phyloP scores from a whole-genome alignment of 2,797 vertebrate species.

The Yasuhikotakia modesta region DNA sequence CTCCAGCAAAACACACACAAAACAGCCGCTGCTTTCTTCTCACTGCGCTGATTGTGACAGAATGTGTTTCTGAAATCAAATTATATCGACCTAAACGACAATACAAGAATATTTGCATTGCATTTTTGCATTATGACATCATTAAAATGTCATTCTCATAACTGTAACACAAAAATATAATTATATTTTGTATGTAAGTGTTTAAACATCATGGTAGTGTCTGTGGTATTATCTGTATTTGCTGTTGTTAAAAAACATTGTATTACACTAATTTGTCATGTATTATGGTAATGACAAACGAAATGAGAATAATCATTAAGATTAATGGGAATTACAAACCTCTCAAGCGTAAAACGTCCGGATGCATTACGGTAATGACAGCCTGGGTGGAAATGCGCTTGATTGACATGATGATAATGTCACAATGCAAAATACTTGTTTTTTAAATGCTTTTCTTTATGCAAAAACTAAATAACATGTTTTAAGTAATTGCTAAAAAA shows the following conservation, averaged over 20 bases:
- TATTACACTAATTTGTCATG: neutral
- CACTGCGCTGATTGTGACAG: neutral
- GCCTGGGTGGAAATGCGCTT: too few relatives aligned
- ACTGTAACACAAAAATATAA: too few relatives aligned
- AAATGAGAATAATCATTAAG: neutral
- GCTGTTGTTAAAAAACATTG: neutral
- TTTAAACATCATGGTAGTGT: neutral
- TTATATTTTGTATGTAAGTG: neutral
- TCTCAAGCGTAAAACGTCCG: neutral
- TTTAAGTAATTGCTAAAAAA: neutral
- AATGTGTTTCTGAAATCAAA: conserved; percentile 11
- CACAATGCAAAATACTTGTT: neutral
- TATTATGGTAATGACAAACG: neutral
- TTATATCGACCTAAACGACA: too few relatives aligned
- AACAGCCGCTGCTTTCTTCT: conserved; percentile 34
- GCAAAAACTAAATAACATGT: neutral
- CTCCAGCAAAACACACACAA: conserved; percentile 44
- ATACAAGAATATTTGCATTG: too few relatives aligned
- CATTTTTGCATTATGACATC: too few relatives aligned
- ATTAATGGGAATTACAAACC: neutral
- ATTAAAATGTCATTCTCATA: neutral
- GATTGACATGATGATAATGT: neutral
- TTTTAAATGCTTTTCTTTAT: neutral
- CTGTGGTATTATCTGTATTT: neutral
- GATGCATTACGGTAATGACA: neutral